A percentile compares a stretch with the other conserved stretches of the same genome.
Evolutionary conservation across 2,888 invertebrate species (phyloP).

Genomic region (Coenonympha glycerion): DNA sequence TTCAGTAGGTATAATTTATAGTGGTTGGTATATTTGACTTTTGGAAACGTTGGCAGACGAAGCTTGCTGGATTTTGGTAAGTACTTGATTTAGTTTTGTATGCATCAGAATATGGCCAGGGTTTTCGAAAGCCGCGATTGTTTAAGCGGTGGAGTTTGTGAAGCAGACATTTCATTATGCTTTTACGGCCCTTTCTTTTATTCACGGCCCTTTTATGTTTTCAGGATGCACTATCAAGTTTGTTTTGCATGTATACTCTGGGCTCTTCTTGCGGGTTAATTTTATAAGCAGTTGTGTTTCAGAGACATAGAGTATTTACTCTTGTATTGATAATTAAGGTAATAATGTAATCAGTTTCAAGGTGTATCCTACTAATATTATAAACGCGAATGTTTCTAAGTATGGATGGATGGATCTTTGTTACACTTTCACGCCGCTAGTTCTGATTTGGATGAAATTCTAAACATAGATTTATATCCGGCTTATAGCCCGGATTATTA

Average conservation of each 20-base stretch:
- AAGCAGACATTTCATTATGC: conserved; percentile 1
- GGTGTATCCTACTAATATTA: too few relatives aligned
- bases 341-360: too few relatives aligned
- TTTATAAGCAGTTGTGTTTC: too few relatives aligned
- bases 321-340: too few relatives aligned
- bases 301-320: too few relatives aligned
- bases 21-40: conserved; percentile 7
- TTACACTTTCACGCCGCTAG: too few relatives aligned
- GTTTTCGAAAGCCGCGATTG: conserved; percentile 5
- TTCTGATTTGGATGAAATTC: too few relatives aligned
- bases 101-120: conserved; percentile 1
- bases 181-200: neutral
- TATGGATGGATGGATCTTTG: too few relatives aligned
- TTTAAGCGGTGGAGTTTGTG: conserved; percentile 1
- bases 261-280: too few relatives aligned
- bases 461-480: too few relatives aligned
- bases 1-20: neutral
- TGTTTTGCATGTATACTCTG: neutral
- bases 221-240: neutral
- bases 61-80: conserved; percentile 5
- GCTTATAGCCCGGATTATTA: too few relatives aligned
- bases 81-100: conserved; percentile 11
- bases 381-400: too few relatives aligned
- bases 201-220: neutral
- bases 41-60: conserved; percentile 14